phyloP scores from a whole-genome alignment of 2,888 invertebrate genomes.

The Plebejus argus region DNA sequence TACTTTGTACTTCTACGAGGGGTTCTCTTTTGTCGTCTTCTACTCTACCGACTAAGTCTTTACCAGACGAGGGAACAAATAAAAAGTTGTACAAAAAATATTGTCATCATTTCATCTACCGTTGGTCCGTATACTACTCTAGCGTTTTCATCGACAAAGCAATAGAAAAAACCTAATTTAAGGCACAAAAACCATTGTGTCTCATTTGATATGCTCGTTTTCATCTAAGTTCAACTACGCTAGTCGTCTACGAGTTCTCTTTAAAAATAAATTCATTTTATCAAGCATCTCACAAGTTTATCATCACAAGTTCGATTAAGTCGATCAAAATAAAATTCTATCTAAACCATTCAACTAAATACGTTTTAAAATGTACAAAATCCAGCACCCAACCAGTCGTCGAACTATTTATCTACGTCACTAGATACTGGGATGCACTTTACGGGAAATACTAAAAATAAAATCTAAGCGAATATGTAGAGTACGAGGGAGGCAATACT shows the following conservation, averaged over 20 bases:
- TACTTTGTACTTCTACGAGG: conserved; percentile 74
- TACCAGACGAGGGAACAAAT: conserved; percentile 64
- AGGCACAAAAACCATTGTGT: conserved; percentile 75
- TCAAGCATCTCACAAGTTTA: conserved; percentile 50
- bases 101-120: conserved; percentile 64
- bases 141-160: conserved; percentile 51
- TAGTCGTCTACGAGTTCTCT: conserved; percentile 61
- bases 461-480: conserved; percentile 55
- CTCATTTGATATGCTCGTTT: conserved; percentile 69
- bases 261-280: conserved; percentile 51
- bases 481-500: conserved; percentile 60
- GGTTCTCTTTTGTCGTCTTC: conserved; percentile 54
- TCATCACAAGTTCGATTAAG: conserved; percentile 51
- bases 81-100: conserved; percentile 73
- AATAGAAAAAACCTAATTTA: conserved; percentile 58
- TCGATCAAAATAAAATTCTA: conserved; percentile 43
- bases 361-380: conserved; percentile 48
- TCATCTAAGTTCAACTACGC: conserved; percentile 53
- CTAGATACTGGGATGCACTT: conserved; percentile 78
- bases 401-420: conserved; percentile 59
- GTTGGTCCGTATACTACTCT: conserved; percentile 72
- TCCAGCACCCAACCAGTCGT: conserved; percentile 69
- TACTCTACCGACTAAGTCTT: conserved; percentile 57
- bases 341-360: conserved; percentile 58
- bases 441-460: conserved; percentile 61